Conservation (phyloP, 2,888 invertebrate species). For the Phyto melanocephala region DNA sequence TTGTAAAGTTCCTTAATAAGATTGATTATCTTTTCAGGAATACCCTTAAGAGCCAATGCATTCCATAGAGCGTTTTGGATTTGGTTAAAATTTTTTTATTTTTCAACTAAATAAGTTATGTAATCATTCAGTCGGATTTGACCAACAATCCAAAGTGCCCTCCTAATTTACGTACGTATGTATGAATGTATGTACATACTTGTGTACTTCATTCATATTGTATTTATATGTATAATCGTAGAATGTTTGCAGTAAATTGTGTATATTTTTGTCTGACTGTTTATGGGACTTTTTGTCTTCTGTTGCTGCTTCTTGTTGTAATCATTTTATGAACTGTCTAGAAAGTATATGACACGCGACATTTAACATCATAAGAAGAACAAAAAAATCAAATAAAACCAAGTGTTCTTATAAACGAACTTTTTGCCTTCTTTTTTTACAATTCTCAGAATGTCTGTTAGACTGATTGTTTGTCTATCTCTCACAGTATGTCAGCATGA, state of each 20-base stretch:
- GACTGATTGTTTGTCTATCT: constrained; percentile 13
- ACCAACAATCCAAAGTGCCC: too few species aligned
- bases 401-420: constrained; percentile 26
- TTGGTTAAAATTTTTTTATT: too few species aligned
- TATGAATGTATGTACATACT: background rate
- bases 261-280: constrained; percentile 35
- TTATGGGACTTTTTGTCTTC: constrained; percentile 35
- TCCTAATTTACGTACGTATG: too few species aligned
- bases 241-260: background rate
- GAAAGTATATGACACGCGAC: constrained; percentile 53
- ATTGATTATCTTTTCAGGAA: too few species aligned
- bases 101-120: too few species aligned
- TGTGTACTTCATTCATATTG: background rate
- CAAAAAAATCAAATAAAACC: background rate
- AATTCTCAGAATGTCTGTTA: constrained; percentile 24
- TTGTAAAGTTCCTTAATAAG: too few species aligned
- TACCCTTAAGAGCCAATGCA: too few species aligned
- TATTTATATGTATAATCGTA: background rate
- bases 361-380: constrained; percentile 47
- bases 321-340: constrained; percentile 57
- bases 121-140: too few species aligned
- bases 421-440: constrained; percentile 1
- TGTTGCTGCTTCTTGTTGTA: constrained; percentile 34
- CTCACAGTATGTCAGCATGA: background rate
- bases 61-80: too few species aligned